Base-by-base conservation (phyloP, 2,888 invertebrate genomes). In the Strigamia crassipes region DNA sequence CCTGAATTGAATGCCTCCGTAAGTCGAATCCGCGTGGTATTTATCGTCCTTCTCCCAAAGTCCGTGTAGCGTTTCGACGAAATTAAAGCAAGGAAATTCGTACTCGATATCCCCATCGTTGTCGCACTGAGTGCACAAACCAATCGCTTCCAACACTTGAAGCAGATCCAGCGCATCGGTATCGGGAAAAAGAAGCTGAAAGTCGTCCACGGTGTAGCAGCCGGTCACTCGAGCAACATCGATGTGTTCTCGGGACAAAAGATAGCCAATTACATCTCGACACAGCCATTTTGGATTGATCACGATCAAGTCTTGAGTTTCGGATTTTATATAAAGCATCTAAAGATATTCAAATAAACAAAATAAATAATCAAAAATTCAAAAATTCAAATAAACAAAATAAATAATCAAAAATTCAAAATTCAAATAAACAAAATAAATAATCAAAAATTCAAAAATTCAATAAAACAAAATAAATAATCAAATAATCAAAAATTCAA, bases 11-110 rank as follows among this genome's bases (percentile, higher is more conserved):
- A 92, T 87, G n/a, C 93, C 93, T 15, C 91, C 92, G 86, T 93
- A 93, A 78, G 91, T 90, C 12, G 90, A 88, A 41, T 89, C 87
- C 0, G 87, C 86, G 84, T 90, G 90, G 56, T 90, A 87, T 4
- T 89, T 88, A 86, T 91, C 90, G 84, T 89, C 89, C 46, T 90
- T 89, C 85, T 92, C 91, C 92, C 92, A 93, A 38, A 93, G 87
- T n/a, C 92, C 92, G 41, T 90, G 90, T 27, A 92, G 86, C 5
- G 91, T 91, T 87, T 92, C 92, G 5, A 91, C 90, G 84, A 92
- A 89, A 86, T 91, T 91, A 86, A 93, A 91, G 85, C 92, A 91
- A 0, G 94, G 93, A 86, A 94, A 93, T 88, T 94, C 94, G 86
- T 92, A 94, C 85, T 93, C 93, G 15, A 92, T 88, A 85, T 93